These are phyloP conservation scores for Puffinus mauretanicus DNA, from an alignment of 2,113 vertebrate genomes.

Conservation along the genomic window DNA sequence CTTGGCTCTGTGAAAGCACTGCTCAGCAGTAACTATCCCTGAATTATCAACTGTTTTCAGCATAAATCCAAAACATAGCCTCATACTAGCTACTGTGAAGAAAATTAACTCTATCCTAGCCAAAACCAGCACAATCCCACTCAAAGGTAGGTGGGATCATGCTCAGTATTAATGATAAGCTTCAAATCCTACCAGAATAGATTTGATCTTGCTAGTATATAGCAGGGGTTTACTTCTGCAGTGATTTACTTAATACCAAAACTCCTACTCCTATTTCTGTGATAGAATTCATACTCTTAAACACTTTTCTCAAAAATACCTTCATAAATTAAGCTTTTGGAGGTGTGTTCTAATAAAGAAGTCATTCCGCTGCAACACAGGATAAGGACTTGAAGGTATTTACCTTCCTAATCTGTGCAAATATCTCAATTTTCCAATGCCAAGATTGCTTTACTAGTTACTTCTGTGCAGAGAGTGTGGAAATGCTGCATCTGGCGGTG, in stretches of 20 bases:
- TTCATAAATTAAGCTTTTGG: neutral
- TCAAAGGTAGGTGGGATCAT: constrained; percentile 32
- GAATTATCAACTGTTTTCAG: too few relatives aligned
- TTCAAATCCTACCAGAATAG: constrained; percentile 1
- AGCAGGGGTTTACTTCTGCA: neutral
- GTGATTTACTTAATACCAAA: neutral
- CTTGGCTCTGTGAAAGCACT: too few relatives aligned
- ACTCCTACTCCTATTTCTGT: neutral
- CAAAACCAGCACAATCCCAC: neutral
- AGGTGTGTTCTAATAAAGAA: neutral
- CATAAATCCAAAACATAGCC: too few relatives aligned
- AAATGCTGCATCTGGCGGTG: neutral
- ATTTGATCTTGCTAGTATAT: neutral
- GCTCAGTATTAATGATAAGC: constrained; percentile 21
- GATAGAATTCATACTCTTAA: neutral
- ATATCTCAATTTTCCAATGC: neutral
- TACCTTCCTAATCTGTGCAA: neutral
- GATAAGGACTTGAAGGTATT: neutral
- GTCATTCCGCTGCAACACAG: neutral
- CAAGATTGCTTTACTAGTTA: neutral
- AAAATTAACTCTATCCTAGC: too few relatives aligned
- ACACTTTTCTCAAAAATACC: neutral
- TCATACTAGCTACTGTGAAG: too few relatives aligned
- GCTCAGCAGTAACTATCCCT: too few relatives aligned
- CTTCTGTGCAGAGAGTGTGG: neutral